Conservation (phyloP, 2,888 invertebrate genomes). For the Chrysodeixis includens region DNA sequence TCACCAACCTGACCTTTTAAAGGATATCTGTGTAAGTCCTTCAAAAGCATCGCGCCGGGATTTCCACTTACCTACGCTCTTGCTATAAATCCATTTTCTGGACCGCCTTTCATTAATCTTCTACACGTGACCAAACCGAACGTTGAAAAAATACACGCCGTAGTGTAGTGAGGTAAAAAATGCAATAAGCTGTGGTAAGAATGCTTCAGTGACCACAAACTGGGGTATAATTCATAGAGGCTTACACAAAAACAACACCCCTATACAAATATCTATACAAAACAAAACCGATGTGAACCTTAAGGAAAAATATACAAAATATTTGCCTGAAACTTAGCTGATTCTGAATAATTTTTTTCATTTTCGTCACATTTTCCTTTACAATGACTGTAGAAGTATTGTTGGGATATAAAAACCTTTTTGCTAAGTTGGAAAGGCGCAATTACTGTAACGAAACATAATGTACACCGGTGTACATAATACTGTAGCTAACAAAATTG, state of each 20-base stretch:
- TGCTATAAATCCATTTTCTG: background rate
- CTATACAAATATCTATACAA: background rate
- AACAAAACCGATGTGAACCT: too few relatives aligned
- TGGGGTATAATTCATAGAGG: constrained; percentile 10
- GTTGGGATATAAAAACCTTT: constrained; percentile 7
- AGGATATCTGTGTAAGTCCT: constrained; percentile 2
- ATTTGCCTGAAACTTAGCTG: background rate
- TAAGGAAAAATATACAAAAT: background rate
- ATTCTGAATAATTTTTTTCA: background rate
- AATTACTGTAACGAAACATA: constrained; percentile 32
- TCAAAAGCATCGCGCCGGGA: constrained; percentile 2
- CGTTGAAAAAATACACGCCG: background rate
- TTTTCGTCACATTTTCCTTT: constrained; percentile 6
- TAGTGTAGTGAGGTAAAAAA: constrained; percentile 5
- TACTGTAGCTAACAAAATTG: constrained; percentile 38
- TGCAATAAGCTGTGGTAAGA: background rate
- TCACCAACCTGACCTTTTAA: background rate
- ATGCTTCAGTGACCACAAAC: background rate
- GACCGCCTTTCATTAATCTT: constrained; percentile 2
- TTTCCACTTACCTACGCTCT: background rate
- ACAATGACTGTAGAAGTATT: background rate
- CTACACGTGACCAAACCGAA: background rate
- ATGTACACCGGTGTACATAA: constrained; percentile 42
- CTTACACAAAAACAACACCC: background rate
- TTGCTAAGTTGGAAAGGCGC: constrained; percentile 15